Evolutionary conservation across 2,888 invertebrate genomes (phyloP), one percentile per base, ranked within the genome.

Genomic region (Ectemnius continuus): DNA sequence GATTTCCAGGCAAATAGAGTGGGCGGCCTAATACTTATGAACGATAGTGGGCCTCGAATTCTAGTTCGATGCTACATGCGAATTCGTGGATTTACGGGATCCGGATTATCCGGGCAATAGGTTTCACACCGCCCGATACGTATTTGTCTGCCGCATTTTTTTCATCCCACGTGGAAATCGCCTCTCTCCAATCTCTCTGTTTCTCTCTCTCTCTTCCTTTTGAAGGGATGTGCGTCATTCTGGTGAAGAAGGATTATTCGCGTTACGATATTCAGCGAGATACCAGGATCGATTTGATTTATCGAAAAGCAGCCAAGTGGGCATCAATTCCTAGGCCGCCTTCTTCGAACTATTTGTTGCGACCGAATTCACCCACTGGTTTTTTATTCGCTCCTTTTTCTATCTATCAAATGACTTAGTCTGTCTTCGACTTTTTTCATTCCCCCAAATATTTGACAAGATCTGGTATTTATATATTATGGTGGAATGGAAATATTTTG

Each of bases 21-120:
- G 23, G 36, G 36, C 4, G 36, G 11, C 8, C 36, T 36, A 36
- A 36, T 36, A 36, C 36, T 36, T 36, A 36, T 36, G 36, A 36
- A 36, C 2, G 36, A 36, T 36, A 36, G 36, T 11, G 36, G 36
- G 46, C 16, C 18, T 23, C 62, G 45, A 61, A 28, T 52, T 63
- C 18, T 36, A 67, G 59, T 47, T 47, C 58, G 64, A 61, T n/a
- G 52, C 61, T 56, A 60, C 47, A 70, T 67, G 76, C 73, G 62
- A 78, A 78, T 65, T 70, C 61, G 73, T 59, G 67, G 73, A 73
- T 77, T 70, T 67, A 26, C 70, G 57, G 18, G 70, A 78, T 70
- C 78, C 78, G 78, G 78, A 78, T 77, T 65, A 78, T 78, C 73
- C 73, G n/a, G 47, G 64, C 57, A 26, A 71, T 73, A 73, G 63